Evolutionary conservation across 2,888 invertebrate genomes (phyloP).

Genomic region (Polylopha cassiicola): DNA sequence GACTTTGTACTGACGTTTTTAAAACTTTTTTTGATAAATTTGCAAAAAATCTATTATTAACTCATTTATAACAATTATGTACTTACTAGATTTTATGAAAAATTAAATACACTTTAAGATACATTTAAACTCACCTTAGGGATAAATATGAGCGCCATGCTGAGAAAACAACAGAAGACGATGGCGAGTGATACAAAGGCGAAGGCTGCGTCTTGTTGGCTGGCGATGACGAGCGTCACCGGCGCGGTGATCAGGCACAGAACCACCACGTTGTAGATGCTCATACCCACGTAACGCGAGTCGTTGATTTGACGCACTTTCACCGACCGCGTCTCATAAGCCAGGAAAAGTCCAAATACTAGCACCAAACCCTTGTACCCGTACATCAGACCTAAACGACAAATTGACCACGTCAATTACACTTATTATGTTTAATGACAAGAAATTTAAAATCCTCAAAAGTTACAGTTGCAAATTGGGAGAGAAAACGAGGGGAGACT

Average conservation of each 20-base stretch:
- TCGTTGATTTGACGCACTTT: constrained; percentile 99
- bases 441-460: too few species aligned
- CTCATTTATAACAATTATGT: too few species aligned
- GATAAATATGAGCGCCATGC: constrained; percentile 98
- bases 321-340: constrained; percentile 98
- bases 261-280: constrained; percentile 99
- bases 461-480: too few species aligned
- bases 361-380: constrained; percentile 98
- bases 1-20: too few species aligned
- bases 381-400: constrained; percentile 96
- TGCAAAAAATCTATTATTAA: too few species aligned
- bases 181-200: constrained; percentile 97
- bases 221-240: constrained; percentile 96
- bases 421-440: too few species aligned
- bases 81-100: neutral
- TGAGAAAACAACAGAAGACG: constrained; percentile 98
- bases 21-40: too few species aligned
- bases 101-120: neutral
- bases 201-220: constrained; percentile 98
- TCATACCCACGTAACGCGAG: constrained; percentile 98
- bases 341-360: constrained; percentile 97
- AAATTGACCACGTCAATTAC: too few species aligned
- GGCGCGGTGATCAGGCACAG: constrained; percentile 98
- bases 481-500: too few species aligned
- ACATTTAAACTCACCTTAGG: constrained; percentile 85